Evolutionary conservation across 1,140 invertebrate species (phyloP), one percentile per base, ranked within the genome.

Genomic region (Heliconius hermathena): DNA sequence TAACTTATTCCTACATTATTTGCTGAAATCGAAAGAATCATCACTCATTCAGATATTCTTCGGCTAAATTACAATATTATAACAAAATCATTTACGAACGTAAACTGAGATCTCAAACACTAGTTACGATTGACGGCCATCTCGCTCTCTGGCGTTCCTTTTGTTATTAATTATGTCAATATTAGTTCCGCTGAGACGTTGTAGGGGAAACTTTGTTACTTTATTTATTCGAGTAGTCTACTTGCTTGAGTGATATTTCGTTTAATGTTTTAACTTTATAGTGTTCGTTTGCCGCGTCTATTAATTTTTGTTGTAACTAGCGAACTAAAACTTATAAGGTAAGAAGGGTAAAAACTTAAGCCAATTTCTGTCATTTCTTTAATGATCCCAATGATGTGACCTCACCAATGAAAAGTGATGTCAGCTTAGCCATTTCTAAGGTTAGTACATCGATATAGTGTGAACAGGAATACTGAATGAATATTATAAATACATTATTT

Each of bases 91-190:
- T 76, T 76, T 38, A 70, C 57, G 13, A 76, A 76, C 66, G 52
- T 9, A 20, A 74, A 66, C 74, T 66, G 36, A 46, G 22, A 76
- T 70, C 33, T n/a, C 74, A 76, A 76, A 49, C 22, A 46, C 46
- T 70, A 66, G 74, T 76, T 76, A 76, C 70, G 57, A 57, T 41
- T 76, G 54, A 26, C 18, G 29, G 52, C 54, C 22, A 26, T 36
- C 52, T 13, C 36, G n/a, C 74, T 76, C 57, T 20, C 36, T 2
- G 52, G 13, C 54, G 74, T 26, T 36, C 60, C 57, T 36, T 22
- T 66, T 76, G 57, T 66, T 76, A 76, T 76, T 76, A 70, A 76
- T 76, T 70, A 76, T 70, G 74, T 76, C 74, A 70, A 76, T 76
- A 76, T 76, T 76, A 60, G 74, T 76, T 46, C 57, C 57, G 57